Percentiles rank a stretch among this genome's conserved stretches.
Conservation (phyloP, 2,113 vertebrate genomes). For the Peromyscus leucopus region DNA sequence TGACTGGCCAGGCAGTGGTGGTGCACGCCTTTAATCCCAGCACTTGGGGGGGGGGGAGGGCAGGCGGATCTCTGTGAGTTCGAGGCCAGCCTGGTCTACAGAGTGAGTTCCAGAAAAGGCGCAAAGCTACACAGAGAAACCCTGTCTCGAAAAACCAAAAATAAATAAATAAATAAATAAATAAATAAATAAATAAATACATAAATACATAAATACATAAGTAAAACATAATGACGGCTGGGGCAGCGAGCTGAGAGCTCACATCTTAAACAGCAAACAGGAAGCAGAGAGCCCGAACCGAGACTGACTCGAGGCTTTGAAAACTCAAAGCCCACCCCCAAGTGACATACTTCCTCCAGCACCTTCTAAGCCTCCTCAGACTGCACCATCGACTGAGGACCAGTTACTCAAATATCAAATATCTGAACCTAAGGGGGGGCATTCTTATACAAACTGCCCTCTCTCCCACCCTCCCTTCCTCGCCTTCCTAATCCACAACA, state of each 20-base stretch:
- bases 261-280: not conserved
- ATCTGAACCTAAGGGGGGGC: not conserved
- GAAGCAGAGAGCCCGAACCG: not conserved
- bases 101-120: not conserved
- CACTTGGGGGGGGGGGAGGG: not conserved
- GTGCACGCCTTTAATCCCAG: not conserved
- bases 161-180: too few relatives aligned
- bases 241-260: not conserved
- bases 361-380: not conserved
- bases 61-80: not conserved
- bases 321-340: not conserved
- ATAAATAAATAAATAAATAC: too few relatives aligned
- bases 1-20: not conserved
- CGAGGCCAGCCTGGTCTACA: not conserved
- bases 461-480: too few relatives aligned
- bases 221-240: too few relatives aligned
- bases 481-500: not conserved
- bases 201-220: too few relatives aligned
- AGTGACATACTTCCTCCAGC: not conserved
- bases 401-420: not conserved
- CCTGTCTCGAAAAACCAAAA: too few relatives aligned
- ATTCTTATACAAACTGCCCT: not conserved
- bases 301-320: not conserved
- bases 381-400: not conserved
- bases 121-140: too few relatives aligned